Conservation (phyloP, 2,888 invertebrate genomes). For the Andrena camellia region DNA sequence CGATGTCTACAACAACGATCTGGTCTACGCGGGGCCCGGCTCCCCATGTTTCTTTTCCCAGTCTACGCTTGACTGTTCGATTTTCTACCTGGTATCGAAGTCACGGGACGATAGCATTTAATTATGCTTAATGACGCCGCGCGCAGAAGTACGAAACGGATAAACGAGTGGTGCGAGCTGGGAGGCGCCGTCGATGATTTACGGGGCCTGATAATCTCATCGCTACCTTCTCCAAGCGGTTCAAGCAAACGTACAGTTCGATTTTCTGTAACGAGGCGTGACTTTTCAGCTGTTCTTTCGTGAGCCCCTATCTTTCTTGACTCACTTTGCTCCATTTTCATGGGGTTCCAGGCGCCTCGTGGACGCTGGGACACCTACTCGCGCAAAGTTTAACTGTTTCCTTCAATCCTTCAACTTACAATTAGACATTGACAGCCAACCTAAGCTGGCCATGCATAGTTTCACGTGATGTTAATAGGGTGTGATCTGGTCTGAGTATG, state of each 20-base stretch:
- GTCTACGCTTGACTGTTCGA: slow-evolving; percentile 2
- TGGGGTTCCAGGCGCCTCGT: not conserved
- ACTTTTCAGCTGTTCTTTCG: not conserved
- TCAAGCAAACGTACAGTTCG: not conserved
- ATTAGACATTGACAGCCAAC: no score
- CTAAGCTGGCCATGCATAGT: no score
- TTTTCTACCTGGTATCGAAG: slow-evolving; percentile 24
- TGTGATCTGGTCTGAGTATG: no score
- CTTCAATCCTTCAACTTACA: no score
- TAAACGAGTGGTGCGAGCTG: slow-evolving; percentile 49
- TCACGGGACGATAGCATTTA: slow-evolving; percentile 55
- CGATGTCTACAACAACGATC: slow-evolving; percentile 22
- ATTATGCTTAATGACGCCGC: slow-evolving; percentile 58
- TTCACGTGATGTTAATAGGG: no score
- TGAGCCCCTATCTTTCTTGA: not conserved
- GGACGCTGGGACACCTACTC: not conserved
- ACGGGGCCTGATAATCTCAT: slow-evolving; percentile 37
- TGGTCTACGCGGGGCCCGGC: not conserved
- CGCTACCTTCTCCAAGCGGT: slow-evolving; percentile 12
- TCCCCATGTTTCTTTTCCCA: slow-evolving; percentile 2
- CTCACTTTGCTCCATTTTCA: not conserved
- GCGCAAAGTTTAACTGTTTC: no score
- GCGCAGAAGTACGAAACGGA: slow-evolving; percentile 35
- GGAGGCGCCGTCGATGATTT: slow-evolving; percentile 56
- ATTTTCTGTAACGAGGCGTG: slow-evolving; percentile 31